Evolutionary conservation across 2,113 vertebrate genomes (phyloP).

Genomic region (Bujurquina vittata): DNA sequence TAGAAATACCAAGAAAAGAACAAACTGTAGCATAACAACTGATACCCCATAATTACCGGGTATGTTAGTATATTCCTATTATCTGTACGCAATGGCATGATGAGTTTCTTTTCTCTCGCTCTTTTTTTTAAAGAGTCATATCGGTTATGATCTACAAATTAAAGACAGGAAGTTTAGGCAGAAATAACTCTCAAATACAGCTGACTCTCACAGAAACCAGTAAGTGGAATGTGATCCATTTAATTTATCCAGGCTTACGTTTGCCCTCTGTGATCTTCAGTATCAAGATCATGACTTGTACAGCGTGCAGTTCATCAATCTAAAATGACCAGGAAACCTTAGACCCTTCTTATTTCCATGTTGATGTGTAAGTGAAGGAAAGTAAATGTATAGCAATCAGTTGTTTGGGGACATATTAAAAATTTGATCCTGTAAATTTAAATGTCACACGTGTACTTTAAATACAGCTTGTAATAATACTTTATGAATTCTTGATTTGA

Average conservation of each 20-base stretch:
- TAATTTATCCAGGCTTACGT: background rate
- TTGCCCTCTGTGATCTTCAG: background rate
- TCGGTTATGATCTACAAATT: background rate
- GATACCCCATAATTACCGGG: background rate
- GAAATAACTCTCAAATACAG: constrained; percentile 9
- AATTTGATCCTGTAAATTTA: background rate
- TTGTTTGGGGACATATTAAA: no score
- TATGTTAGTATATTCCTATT: background rate
- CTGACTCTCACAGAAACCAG: constrained; percentile 17
- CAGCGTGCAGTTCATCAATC: background rate
- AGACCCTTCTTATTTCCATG: background rate
- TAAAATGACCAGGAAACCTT: background rate
- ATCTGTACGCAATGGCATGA: background rate
- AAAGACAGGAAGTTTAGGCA: background rate
- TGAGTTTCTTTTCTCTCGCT: background rate
- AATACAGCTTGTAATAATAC: background rate
- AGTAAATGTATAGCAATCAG: background rate
- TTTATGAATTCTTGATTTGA: background rate
- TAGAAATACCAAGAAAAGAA: background rate
- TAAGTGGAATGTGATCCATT: background rate
- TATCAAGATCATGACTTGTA: background rate
- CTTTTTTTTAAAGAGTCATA: background rate
- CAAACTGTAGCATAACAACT: background rate
- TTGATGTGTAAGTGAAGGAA: background rate
- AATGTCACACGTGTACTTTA: background rate